phyloP scores from a whole-genome alignment of 2,888 invertebrate species.

The Lottia gigantea region DNA sequence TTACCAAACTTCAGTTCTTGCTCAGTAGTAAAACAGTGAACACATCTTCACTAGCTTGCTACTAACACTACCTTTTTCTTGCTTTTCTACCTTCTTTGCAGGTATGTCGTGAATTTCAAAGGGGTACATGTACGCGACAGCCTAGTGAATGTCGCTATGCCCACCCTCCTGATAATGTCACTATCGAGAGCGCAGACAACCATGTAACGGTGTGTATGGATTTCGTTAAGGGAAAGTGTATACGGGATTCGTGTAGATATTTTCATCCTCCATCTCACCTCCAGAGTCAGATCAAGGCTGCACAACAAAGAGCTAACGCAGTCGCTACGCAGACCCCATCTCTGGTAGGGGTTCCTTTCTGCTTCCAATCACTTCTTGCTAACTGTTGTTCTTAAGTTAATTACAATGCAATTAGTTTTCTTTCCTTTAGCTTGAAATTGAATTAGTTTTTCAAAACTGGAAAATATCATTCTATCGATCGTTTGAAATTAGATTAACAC shows the following conservation, averaged over 20 bases:
- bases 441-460: background rate
- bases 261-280: conserved; percentile 99
- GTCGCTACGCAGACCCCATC: conserved; percentile 62
- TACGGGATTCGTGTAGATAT: conserved; percentile 99
- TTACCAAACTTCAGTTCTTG: background rate
- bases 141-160: conserved; percentile 99
- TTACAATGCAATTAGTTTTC: background rate
- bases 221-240: conserved; percentile 86
- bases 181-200: conserved; percentile 93
- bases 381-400: conserved; percentile 14
- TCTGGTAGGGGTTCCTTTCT: conserved; percentile 61
- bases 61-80: conserved; percentile 21
- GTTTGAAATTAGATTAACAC: no score
- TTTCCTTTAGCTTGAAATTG: conserved; percentile 9
- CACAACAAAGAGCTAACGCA: conserved; percentile 74
- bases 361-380: conserved; percentile 16
- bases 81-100: conserved; percentile 52
- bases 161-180: conserved; percentile 94
- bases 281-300: conserved; percentile 77
- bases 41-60: conserved; percentile 11
- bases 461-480: background rate
- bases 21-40: background rate
- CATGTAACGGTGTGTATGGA: conserved; percentile 99
- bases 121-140: conserved; percentile 97
- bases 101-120: conserved; percentile 95